Conservation (phyloP, 2,888 invertebrate species). For the Hydriomena furcata region DNA sequence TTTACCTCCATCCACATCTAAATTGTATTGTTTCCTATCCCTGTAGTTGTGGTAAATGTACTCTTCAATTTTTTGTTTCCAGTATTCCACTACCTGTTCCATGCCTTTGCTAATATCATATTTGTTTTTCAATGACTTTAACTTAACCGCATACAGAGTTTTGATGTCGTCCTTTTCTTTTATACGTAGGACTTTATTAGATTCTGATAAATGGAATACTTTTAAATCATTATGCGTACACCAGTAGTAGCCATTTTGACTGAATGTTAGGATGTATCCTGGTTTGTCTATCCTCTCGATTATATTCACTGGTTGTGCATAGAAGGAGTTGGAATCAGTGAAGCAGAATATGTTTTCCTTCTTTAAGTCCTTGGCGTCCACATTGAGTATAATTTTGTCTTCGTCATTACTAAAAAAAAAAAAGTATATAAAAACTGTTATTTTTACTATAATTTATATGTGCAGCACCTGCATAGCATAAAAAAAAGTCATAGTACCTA, state of each 20-base stretch:
- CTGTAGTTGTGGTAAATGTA: slow-evolving; percentile 61
- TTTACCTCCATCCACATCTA: slow-evolving; percentile 14
- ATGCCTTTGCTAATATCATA: slow-evolving; percentile 41
- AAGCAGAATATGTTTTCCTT: slow-evolving; percentile 60
- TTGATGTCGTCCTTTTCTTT: slow-evolving; percentile 52
- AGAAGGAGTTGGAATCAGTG: slow-evolving; percentile 62
- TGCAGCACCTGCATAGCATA: too few species aligned
- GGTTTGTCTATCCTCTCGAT: slow-evolving; percentile 35
- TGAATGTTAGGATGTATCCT: slow-evolving; percentile 50
- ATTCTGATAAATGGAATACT: slow-evolving; percentile 51
- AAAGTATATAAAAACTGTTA: not conserved
- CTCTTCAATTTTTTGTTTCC: slow-evolving; percentile 59
- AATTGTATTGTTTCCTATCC: slow-evolving; percentile 40
- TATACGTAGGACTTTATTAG: slow-evolving; percentile 61
- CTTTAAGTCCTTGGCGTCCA: slow-evolving; percentile 40
- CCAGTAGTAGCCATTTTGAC: slow-evolving; percentile 73
- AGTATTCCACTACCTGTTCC: slow-evolving; percentile 37
- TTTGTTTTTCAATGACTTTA: slow-evolving; percentile 41
- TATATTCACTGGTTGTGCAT: slow-evolving; percentile 49
- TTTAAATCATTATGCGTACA: slow-evolving; percentile 60
- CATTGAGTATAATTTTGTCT: slow-evolving; percentile 53
- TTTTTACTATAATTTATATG: too few species aligned
- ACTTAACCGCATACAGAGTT: slow-evolving; percentile 59
- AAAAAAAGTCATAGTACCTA: too few species aligned
- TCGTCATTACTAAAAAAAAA: slow-evolving; percentile 41